Base-by-base conservation (phyloP, 2,888 invertebrate genomes). In the Zaprionus lineosus region DNA sequence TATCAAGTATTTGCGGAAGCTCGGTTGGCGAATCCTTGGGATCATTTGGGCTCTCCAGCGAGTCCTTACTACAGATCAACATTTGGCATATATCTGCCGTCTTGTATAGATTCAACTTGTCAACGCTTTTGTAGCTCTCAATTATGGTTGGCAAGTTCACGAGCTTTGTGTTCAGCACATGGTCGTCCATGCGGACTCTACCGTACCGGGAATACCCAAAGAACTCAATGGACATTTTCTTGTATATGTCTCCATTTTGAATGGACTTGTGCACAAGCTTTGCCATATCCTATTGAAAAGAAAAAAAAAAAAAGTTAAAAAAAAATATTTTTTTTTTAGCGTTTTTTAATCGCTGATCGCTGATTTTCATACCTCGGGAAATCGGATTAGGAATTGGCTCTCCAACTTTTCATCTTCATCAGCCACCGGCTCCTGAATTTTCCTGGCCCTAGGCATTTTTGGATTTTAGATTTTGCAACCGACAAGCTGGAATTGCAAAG, bases 31-130 rank as follows among this genome's bases (percentile, higher is more conserved):
- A n/a, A n/a, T n/a, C n/a, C n/a, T n/a, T n/a, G n/a, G n/a, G n/a
- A n/a, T n/a, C n/a, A n/a, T n/a, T n/a, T n/a, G n/a, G n/a, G n/a
- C n/a, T n/a, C n/a, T n/a, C n/a, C n/a, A n/a, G n/a, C n/a, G n/a
- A n/a, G n/a, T 96, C 97, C 73, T 95, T 95, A 90, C 94, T 95
- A 78, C 97, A 97, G 51, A 96, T 92, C 92, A 98, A 93, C 91
- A 94, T 92, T 92, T 98, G 98, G 81, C 96, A 96, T 58, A 99
- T 93, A 89, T 99, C 98, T 0, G 98, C 97, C 1, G 98, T 96
- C 91, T 99, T 99, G 87, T 98, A 99, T 82, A 98, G 96, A 84
- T 96, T 97, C 90, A 98, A 98, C 62, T 93, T 94, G 89, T 99
- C 99, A 55, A 98, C 95, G 0, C 98, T 98, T 91, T 99, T 99